Conservation (phyloP, 2,888 invertebrate genomes). For the Hesperia comma region DNA sequence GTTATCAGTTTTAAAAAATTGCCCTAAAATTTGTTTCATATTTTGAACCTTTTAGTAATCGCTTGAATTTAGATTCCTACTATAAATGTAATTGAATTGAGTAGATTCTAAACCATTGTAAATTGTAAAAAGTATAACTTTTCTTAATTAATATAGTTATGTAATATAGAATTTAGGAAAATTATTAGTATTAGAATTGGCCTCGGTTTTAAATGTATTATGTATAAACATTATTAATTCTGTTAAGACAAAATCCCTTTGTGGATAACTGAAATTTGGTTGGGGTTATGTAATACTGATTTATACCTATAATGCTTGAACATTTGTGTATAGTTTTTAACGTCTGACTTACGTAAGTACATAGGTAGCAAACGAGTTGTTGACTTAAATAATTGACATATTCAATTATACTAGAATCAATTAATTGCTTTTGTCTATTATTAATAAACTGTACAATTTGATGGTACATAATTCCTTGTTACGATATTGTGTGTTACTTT, state of each 20-base stretch:
- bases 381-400: neutral
- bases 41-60: neutral
- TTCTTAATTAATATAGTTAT: constrained; percentile 46
- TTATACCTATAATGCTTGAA: neutral
- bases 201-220: neutral
- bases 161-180: constrained; percentile 27
- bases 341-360: neutral
- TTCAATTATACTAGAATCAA: neutral
- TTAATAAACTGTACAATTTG: neutral
- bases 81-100: constrained; percentile 55
- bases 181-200: neutral
- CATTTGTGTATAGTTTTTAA: neutral
- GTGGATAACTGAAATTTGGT: constrained; percentile 1
- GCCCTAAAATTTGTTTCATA: too few relatives aligned
- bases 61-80: neutral
- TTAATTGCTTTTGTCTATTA: neutral
- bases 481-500: constrained; percentile 16
- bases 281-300: neutral
- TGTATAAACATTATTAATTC: neutral
- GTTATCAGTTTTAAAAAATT: neutral
- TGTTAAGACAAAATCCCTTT: neutral
- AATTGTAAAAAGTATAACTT: constrained; percentile 68
- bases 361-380: neutral
- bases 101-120: constrained; percentile 81
- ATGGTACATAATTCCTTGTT: constrained; percentile 20